phyloP scores from a whole-genome alignment of 2,113 vertebrate species.

The Anser brachyrhynchus region DNA sequence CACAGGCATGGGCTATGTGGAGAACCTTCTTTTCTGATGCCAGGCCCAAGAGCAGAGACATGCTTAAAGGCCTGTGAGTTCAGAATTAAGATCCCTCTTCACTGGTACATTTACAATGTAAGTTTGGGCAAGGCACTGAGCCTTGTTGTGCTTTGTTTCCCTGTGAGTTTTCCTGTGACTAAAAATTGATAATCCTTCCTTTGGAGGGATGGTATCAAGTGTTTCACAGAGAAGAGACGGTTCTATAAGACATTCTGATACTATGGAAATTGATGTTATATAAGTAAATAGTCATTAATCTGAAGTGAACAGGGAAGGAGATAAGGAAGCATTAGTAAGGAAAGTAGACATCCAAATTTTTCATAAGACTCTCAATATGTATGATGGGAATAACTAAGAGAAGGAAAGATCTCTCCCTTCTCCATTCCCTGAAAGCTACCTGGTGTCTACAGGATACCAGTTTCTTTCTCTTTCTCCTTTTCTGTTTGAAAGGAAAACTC shows the following conservation, averaged over 20 bases:
- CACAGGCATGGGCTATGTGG: accelerated
- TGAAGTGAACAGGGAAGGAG: not conserved
- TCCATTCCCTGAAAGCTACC: not conserved
- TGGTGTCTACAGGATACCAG: not conserved
- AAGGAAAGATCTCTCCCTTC: not conserved
- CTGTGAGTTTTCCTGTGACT: not conserved
- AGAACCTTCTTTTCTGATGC: not conserved
- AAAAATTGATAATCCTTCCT: not conserved
- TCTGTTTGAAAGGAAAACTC: not conserved
- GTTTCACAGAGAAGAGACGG: not conserved
- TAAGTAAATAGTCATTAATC: not conserved
- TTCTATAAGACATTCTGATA: not conserved
- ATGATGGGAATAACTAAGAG: not conserved
- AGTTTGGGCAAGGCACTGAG: not conserved
- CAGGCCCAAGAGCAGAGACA: not conserved
- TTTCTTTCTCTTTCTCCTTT: not conserved
- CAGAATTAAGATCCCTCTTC: not conserved
- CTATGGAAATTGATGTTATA: not conserved
- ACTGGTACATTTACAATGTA: not conserved
- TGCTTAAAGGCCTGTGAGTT: not conserved
- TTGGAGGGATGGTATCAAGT: not conserved
- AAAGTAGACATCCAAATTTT: not conserved
- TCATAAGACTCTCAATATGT: not conserved
- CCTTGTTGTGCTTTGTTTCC: not conserved
- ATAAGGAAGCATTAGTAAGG: not conserved